Base-by-base conservation (phyloP, 2,797 vertebrate genomes). In the Gambusia yucatana region DNA sequence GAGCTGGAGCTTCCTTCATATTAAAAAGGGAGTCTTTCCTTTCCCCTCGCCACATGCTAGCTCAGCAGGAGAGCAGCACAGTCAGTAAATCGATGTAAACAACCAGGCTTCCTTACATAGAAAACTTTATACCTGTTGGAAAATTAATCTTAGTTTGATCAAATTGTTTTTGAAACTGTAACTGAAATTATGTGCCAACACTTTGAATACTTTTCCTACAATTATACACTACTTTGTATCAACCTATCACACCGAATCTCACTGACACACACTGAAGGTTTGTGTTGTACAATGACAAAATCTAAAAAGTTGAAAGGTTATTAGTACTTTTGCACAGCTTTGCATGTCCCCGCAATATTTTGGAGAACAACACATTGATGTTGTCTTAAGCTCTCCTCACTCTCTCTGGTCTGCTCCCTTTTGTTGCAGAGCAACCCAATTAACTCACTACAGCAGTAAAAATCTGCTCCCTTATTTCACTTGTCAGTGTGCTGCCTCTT, bases 401-500 rank as follows among this genome's bases (percentile, higher is more conserved):
- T 78, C 72, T 67, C 75, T 81, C 43, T 33, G 22, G 28, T 55
- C 63, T 67, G 43, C 52, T 39, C 52, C 61, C 22, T 33, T 79
- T 79, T 76, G 72, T 77, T 85, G 65, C 80, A 69, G 9, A 86
- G 78, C 50, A 78, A 80, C 50, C 84, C 83, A 91, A 91, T 92
- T 88, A 90, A 82, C 65, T 75, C 77, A 43, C 65, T 77, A 74
- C 74, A 84, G 59, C 57, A 81, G 77, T 75, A 77, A 76, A 44
- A 50, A 86, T 33, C 76, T 73, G 81, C 50, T 86, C 86, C 80
- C 28, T 71, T 59, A 55, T 86, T 86, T 75, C 73, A 72, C 52
- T 73, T 52, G 9, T 55, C 73, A 75, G 17, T 30, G 36, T 25
- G 11, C 41, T 43, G 10, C 7, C 52, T 61, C 36, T 55, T 73